Evolutionary conservation across 2,797 vertebrate species (phyloP).

Genomic region (Bradypodion ventrale): DNA sequence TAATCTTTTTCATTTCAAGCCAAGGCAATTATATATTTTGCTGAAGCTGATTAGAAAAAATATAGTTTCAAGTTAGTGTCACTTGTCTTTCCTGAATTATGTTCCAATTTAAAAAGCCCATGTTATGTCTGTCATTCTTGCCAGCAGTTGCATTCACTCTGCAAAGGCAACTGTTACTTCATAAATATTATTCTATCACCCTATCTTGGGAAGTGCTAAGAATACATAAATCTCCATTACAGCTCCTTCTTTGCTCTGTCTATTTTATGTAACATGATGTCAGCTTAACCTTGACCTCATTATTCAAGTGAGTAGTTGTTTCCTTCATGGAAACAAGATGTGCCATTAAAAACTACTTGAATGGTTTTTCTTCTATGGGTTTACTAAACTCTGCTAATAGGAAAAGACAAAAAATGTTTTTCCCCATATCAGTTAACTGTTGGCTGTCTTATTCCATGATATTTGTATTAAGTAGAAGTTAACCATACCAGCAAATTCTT

Average conservation of each 20-base stretch:
- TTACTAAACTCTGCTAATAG: neutral
- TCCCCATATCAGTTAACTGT: no score
- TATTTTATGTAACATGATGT: neutral
- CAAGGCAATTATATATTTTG: conserved; percentile 63
- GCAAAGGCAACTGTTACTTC: neutral
- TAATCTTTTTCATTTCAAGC: conserved; percentile 69
- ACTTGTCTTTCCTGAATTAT: conserved; percentile 55
- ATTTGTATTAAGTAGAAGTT: no score
- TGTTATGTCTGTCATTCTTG: conserved; percentile 56
- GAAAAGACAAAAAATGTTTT: neutral
- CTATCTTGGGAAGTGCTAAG: neutral
- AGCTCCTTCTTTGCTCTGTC: neutral
- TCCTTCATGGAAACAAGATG: conserved; percentile 27
- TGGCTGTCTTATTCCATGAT: no score
- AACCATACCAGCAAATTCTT: no score
- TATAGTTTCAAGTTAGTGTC: conserved; percentile 60
- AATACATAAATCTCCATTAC: conserved; percentile 24
- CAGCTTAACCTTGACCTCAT: conserved; percentile 10
- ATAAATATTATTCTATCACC: conserved; percentile 30
- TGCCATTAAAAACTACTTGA: conserved; percentile 16
- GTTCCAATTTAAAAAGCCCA: conserved; percentile 55
- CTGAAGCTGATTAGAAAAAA: conserved; percentile 61
- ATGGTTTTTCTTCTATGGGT: neutral
- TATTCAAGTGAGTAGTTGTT: conserved; percentile 15
- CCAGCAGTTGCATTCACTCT: conserved; percentile 30